A percentile compares a stretch with the other conserved stretches of the same genome.
Conservation (phyloP, 2,888 invertebrate genomes). For the Lingula anatina region DNA sequence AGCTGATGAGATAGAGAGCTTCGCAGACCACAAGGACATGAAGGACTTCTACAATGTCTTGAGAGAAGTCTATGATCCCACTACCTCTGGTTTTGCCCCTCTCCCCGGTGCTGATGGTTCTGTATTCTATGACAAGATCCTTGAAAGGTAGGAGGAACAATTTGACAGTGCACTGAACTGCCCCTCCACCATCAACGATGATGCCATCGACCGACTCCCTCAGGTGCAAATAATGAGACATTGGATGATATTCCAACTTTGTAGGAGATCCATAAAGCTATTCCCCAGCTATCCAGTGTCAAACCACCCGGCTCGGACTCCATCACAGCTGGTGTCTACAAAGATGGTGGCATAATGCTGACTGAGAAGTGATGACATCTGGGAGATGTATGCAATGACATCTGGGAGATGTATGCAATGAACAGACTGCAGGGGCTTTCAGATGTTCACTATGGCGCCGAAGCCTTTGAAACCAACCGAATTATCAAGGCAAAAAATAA, state of each 20-base stretch:
- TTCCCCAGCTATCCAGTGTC: too few species aligned
- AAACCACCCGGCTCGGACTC: too few species aligned
- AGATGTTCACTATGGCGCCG: too few species aligned
- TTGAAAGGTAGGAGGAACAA: slow-evolving; percentile 13
- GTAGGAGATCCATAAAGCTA: too few species aligned
- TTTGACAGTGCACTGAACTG: slow-evolving; percentile 9
- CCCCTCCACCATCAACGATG: slow-evolving; percentile 8
- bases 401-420: too few species aligned
- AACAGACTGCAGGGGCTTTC: too few species aligned
- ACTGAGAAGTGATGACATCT: slow-evolving; percentile 1
- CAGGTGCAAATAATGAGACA: not conserved
- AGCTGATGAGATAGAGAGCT: not conserved
- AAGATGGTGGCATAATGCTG: too few species aligned
- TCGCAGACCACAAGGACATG: slow-evolving; percentile 8
- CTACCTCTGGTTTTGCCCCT: slow-evolving; percentile 5
- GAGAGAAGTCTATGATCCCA: too few species aligned
- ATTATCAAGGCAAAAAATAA: too few species aligned
- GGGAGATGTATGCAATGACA: too few species aligned
- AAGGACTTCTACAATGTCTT: slow-evolving; percentile 11
- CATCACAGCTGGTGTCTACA: too few species aligned
- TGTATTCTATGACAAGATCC: slow-evolving; percentile 6
- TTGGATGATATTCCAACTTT: not conserved
- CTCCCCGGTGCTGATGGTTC: slow-evolving; percentile 8
- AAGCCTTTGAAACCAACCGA: too few species aligned
- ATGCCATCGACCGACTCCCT: slow-evolving; percentile 5